Percentiles rank a stretch among this genome's conserved stretches.
phyloP scores from a whole-genome alignment of 2,113 vertebrate species.

The Toxotes chatareus region DNA sequence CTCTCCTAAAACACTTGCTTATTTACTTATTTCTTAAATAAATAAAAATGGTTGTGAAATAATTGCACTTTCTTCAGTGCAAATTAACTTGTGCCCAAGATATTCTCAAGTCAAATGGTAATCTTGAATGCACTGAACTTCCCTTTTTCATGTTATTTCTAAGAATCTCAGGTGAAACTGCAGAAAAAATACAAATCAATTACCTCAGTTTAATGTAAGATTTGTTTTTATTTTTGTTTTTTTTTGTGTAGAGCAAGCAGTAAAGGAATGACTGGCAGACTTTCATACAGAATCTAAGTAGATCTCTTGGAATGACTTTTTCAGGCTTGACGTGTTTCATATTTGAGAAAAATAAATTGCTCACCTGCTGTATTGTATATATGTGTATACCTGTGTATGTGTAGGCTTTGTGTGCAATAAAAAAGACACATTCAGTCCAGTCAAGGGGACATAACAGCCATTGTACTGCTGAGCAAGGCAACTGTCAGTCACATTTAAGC shows the following conservation, averaged over 20 bases:
- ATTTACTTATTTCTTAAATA: neutral
- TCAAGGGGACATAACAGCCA: conserved; percentile 11
- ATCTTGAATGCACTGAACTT: conserved; percentile 46
- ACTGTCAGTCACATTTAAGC: conserved; percentile 54
- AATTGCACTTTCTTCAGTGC: neutral
- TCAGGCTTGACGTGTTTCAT: neutral
- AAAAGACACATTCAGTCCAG: conserved; percentile 26
- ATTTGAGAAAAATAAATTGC: neutral
- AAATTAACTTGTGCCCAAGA: conserved; percentile 12
- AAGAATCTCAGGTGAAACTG: conserved; percentile 35
- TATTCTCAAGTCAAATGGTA: conserved; percentile 32
- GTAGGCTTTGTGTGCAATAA: neutral
- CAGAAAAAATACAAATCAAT: conserved; percentile 48
- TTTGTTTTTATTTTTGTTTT: neutral
- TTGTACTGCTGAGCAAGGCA: conserved; percentile 61
- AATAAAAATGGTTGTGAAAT: neutral
- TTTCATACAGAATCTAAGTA: too few species aligned
- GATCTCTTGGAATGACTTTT: neutral
- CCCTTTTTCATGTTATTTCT: conserved; percentile 18
- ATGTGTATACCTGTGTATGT: conserved; percentile 9
- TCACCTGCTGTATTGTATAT: neutral
- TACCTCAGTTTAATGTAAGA: conserved; percentile 10
- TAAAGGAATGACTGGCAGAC: neutral
- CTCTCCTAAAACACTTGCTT: neutral
- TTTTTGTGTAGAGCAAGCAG: too few species aligned